Conservation (phyloP, 2,888 invertebrate genomes). For the Sphecodes monilicornis region DNA sequence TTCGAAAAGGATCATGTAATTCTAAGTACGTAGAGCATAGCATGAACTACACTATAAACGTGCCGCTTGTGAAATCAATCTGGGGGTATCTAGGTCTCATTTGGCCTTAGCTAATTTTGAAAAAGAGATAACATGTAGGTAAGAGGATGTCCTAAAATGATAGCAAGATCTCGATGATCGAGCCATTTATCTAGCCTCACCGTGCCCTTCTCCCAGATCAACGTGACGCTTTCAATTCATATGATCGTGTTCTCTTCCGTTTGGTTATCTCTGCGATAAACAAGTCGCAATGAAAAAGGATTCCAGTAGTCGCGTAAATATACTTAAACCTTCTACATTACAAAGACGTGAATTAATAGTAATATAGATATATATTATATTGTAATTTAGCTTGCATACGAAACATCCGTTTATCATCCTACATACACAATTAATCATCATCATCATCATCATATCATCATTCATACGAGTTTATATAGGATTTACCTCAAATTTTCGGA, state of each 20-base stretch:
- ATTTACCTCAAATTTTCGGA: constrained; percentile 56
- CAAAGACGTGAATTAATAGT: constrained; percentile 75
- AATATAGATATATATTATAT: constrained; percentile 74
- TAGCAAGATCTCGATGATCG: neutral
- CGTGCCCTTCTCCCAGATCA: neutral
- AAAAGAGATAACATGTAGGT: neutral
- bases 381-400: constrained; percentile 71
- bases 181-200: neutral
- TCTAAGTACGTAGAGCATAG: neutral
- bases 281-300: constrained; percentile 69
- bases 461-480: constrained; percentile 68
- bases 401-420: constrained; percentile 65
- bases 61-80: no score
- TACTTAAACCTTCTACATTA: constrained; percentile 73
- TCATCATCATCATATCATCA: constrained; percentile 54
- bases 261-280: constrained; percentile 69
- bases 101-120: neutral
- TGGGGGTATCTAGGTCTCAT: no score
- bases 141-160: neutral
- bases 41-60: no score
- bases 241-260: constrained; percentile 7
- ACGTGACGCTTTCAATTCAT: constrained; percentile 25
- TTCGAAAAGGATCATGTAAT: neutral
- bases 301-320: constrained; percentile 56
- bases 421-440: constrained; percentile 67